Conservation (phyloP, 2,113 vertebrate genomes). For the Heterotis niloticus region DNA sequence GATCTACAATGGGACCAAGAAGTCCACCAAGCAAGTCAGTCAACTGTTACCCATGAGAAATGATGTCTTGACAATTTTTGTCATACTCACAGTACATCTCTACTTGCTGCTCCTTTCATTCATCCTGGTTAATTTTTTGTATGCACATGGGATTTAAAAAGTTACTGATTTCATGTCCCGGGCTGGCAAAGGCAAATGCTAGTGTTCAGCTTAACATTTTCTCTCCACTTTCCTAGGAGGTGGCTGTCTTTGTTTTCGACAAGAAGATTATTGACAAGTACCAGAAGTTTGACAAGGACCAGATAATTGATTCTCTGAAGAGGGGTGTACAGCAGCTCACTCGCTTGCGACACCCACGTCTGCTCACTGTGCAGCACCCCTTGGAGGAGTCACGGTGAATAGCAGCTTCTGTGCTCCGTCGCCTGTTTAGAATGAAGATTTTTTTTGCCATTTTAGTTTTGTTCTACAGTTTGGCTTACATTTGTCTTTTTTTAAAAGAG, state of each 20-base stretch:
- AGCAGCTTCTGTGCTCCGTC: background rate
- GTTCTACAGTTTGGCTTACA: background rate
- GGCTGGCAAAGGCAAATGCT: background rate
- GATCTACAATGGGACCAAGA: conserved; percentile 96
- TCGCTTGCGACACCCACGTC: conserved; percentile 86
- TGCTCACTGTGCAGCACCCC: conserved; percentile 96
- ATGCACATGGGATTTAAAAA: no score
- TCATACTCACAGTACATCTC: background rate
- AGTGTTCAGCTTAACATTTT: background rate
- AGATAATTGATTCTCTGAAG: conserved; percentile 89
- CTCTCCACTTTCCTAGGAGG: conserved; percentile 72
- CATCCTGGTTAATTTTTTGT: background rate
- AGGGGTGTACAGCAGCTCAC: conserved; percentile 92
- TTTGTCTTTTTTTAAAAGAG: background rate
- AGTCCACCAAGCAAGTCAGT: conserved; percentile 95
- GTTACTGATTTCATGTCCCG: background rate
- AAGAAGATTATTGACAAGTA: conserved; percentile 93
- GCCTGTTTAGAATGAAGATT: background rate
- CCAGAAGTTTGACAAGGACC: conserved; percentile 97
- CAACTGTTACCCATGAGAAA: background rate
- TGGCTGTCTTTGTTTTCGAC: conserved; percentile 98
- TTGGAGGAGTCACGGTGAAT: conserved; percentile 93
- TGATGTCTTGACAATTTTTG: background rate
- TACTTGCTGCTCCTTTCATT: background rate
- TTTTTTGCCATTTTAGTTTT: background rate